Evolutionary conservation across 2,797 vertebrate species (phyloP).

Genomic region (Monodelphis domestica): DNA sequence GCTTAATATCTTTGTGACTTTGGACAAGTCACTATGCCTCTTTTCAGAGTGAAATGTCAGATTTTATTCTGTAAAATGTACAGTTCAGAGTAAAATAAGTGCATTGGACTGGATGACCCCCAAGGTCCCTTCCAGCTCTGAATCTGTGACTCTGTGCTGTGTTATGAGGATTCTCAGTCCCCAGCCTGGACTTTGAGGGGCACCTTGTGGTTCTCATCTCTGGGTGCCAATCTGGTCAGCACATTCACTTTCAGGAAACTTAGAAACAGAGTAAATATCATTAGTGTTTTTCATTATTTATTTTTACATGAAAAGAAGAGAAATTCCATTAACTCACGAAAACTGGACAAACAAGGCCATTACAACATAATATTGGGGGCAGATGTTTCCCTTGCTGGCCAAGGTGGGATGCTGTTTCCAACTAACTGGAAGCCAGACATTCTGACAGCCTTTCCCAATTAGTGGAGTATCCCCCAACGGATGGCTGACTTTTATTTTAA

Average conservation of each 20-base stretch:
- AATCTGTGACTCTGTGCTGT: neutral
- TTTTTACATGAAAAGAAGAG: slow-evolving; percentile 34
- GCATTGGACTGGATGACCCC: neutral
- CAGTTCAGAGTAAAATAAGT: neutral
- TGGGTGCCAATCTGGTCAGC: neutral
- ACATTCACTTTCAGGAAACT: neutral
- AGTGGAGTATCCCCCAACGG: fast-evolving
- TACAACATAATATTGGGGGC: neutral
- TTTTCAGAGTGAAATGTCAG: too few species aligned
- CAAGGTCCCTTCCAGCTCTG: neutral
- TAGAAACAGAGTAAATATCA: neutral
- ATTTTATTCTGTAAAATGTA: too few species aligned
- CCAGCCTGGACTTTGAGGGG: neutral
- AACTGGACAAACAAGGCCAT: neutral
- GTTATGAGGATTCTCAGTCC: neutral
- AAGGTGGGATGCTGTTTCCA: neutral
- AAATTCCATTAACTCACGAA: slow-evolving; percentile 38
- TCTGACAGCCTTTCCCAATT: neutral
- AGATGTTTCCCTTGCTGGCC: slow-evolving; percentile 16
- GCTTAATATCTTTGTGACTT: neutral
- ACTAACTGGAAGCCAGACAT: neutral
- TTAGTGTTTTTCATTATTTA: slow-evolving; percentile 5
- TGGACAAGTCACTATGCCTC: neutral
- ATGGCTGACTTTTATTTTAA: neutral
- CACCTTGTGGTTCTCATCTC: neutral